These are phyloP conservation scores for Epizoanthus fatuus DNA, from an alignment of 92 coral and sea anemone genomes.

Conservation along the genomic window DNA sequence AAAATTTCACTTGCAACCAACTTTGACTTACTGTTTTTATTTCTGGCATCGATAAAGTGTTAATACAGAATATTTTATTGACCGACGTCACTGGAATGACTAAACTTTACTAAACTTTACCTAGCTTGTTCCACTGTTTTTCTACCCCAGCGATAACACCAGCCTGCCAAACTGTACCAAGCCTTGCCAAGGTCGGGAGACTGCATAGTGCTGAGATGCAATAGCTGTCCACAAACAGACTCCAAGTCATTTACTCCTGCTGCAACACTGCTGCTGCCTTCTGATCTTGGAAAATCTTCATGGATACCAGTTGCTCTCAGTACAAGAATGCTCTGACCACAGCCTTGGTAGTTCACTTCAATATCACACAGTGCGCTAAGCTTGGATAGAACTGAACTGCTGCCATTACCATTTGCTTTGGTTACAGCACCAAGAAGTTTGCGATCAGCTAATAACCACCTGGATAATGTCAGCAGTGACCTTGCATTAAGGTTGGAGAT, in stretches of 20 bases:
- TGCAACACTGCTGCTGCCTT: slow-evolving; percentile 75
- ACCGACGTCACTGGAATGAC: background rate
- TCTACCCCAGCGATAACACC: slow-evolving; percentile 98
- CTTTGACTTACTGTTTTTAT: too few relatives aligned
- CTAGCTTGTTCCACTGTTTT: slow-evolving; percentile 99
- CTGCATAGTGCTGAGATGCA: slow-evolving; percentile 91
- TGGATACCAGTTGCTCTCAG: slow-evolving; percentile 57
- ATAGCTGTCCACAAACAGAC: slow-evolving; percentile 91
- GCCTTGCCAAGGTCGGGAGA: slow-evolving; percentile 93
- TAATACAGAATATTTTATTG: background rate
- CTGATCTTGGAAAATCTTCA: slow-evolving; percentile 61
- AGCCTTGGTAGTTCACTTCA: slow-evolving; percentile 77
- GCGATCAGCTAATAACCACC: slow-evolving; percentile 91
- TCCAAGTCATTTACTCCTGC: slow-evolving; percentile 89
- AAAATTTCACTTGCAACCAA: too few relatives aligned
- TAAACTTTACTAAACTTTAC: slow-evolving; percentile 44
- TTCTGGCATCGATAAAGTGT: too few relatives aligned
- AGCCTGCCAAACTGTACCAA: slow-evolving; percentile 95
- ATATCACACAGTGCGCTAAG: slow-evolving; percentile 80
- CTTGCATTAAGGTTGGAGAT: slow-evolving; percentile 77
- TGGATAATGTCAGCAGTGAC: slow-evolving; percentile 86
- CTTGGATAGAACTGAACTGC: slow-evolving; percentile 75
- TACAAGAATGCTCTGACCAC: slow-evolving; percentile 77
- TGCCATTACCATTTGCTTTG: slow-evolving; percentile 75
- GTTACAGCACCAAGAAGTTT: slow-evolving; percentile 84